Evolutionary conservation across 2,888 invertebrate genomes (phyloP).

Genomic region (Cheilosia pagana): DNA sequence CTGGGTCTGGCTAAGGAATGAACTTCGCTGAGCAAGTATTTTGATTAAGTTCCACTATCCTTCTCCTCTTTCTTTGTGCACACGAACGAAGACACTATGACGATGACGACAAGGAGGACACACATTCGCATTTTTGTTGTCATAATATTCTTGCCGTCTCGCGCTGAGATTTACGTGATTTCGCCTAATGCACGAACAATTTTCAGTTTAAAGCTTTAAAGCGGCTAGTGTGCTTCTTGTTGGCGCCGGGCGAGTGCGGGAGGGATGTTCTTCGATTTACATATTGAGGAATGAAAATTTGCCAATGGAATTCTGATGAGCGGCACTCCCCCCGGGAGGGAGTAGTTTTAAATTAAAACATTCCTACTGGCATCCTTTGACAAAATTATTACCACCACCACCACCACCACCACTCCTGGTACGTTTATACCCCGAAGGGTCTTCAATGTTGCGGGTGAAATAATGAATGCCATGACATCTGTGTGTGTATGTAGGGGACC

Average conservation of each 20-base stretch:
- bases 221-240: slow-evolving; percentile 37
- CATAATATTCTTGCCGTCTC: slow-evolving; percentile 43
- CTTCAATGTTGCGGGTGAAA: slow-evolving; percentile 60
- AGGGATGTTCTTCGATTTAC: slow-evolving; percentile 61
- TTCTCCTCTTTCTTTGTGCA: slow-evolving; percentile 28
- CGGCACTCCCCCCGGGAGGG: slow-evolving; percentile 41
- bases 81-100: slow-evolving; percentile 12
- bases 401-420: slow-evolving; percentile 9
- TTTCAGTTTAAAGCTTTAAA: slow-evolving; percentile 56
- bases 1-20: slow-evolving; percentile 22
- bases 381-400: slow-evolving; percentile 60
- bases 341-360: slow-evolving; percentile 70
- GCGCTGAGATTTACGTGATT: slow-evolving; percentile 67
- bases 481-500: slow-evolving; percentile 44
- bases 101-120: slow-evolving; percentile 57
- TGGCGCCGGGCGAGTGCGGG: neutral
- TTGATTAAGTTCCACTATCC: slow-evolving; percentile 73
- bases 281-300: slow-evolving; percentile 73
- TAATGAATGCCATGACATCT: slow-evolving; percentile 71
- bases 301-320: slow-evolving; percentile 74
- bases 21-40: slow-evolving; percentile 55
- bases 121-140: slow-evolving; percentile 61
- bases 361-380: slow-evolving; percentile 71
- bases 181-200: slow-evolving; percentile 39
- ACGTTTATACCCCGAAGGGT: slow-evolving; percentile 47